Percentiles rank a stretch among this genome's conserved stretches.
Conservation (phyloP, 2,797 vertebrate species). For the Labroides dimidiatus region DNA sequence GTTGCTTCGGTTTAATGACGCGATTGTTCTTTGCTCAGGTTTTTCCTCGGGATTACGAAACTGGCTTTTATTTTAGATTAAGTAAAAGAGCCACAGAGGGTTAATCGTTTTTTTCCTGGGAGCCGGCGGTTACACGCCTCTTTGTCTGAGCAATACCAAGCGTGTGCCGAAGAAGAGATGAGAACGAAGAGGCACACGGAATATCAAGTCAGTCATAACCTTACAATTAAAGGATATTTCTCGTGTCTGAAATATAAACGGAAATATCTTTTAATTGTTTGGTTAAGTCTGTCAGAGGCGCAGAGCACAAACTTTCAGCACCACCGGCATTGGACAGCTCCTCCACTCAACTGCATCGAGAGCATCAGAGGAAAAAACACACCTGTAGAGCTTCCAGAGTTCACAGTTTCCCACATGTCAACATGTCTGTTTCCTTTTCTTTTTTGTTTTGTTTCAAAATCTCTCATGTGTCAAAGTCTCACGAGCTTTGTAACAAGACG, state of each 20-base stretch:
- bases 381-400: constrained; percentile 52
- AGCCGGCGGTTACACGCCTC: constrained; percentile 10
- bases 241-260: constrained; percentile 74
- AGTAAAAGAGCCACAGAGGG: constrained; percentile 13
- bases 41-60: constrained; percentile 12
- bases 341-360: constrained; percentile 1
- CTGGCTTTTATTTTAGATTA: background rate
- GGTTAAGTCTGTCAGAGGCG: constrained; percentile 79
- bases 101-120: constrained; percentile 8
- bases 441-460: background rate
- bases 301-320: constrained; percentile 74
- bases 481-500: background rate
- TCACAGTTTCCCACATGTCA: background rate
- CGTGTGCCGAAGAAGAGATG: constrained; percentile 19
- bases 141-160: constrained; percentile 1
- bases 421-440: background rate
- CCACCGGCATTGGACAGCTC: constrained; percentile 70
- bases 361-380: constrained; percentile 3
- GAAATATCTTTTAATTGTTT: constrained; percentile 89
- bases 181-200: constrained; percentile 23
- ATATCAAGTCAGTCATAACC: constrained; percentile 73
- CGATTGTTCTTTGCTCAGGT: background rate
- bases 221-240: constrained; percentile 92
- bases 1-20: constrained; percentile 15
- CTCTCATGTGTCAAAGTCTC: background rate